Conservation (phyloP, 2,113 vertebrate species). For the Cryptomyrus ogoouensis region DNA sequence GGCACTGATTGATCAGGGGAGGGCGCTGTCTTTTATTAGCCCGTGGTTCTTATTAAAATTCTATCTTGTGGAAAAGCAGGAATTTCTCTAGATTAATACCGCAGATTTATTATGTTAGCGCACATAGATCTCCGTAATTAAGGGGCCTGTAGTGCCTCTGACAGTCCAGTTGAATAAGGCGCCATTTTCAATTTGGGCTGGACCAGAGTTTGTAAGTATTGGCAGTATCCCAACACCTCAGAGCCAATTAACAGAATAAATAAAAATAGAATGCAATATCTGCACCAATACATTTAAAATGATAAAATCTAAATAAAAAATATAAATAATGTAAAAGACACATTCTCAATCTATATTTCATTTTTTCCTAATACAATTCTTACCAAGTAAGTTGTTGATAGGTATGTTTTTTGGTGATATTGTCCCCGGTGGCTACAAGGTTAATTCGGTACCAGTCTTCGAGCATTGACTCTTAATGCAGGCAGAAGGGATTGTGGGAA, state of each 20-base stretch:
- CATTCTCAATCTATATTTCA: background rate
- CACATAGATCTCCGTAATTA: slow-evolving; percentile 57
- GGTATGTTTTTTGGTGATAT: background rate
- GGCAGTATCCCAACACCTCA: slow-evolving; percentile 13
- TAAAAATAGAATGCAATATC: background rate
- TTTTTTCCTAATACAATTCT: background rate
- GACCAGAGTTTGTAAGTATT: slow-evolving; percentile 26
- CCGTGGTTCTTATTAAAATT: slow-evolving; percentile 62
- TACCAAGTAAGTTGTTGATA: background rate
- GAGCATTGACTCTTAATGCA: background rate
- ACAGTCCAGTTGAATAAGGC: slow-evolving; percentile 55
- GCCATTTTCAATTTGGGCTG: slow-evolving; percentile 48
- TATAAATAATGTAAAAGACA: background rate
- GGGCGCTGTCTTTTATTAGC: slow-evolving; percentile 72
- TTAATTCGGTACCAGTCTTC: background rate
- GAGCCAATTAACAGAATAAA: background rate
- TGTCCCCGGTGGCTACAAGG: background rate
- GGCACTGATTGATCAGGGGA: slow-evolving; percentile 68
- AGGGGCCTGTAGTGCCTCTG: slow-evolving; percentile 48
- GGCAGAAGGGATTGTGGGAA: slow-evolving; percentile 38
- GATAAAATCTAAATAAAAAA: background rate
- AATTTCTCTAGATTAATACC: slow-evolving; percentile 61
- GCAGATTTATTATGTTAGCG: slow-evolving; percentile 63
- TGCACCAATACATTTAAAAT: background rate
- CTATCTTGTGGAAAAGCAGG: slow-evolving; percentile 53